phyloP scores from a whole-genome alignment of 2,797 vertebrate genomes.

The Gymnocypris eckloni region DNA sequence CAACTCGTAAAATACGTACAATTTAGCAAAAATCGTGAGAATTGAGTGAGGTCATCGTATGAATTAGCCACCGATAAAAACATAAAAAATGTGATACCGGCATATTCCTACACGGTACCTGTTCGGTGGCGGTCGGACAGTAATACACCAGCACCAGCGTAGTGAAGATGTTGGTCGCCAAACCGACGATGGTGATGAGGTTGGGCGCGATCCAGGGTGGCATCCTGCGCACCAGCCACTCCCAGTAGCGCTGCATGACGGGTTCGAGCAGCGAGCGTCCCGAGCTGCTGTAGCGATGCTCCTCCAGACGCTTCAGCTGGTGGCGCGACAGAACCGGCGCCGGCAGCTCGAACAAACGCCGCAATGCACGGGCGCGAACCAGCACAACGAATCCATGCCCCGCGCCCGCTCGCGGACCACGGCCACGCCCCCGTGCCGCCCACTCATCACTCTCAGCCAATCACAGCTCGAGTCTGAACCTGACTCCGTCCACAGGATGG shows the following conservation, averaged over 20 bases:
- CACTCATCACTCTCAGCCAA: constrained; percentile 62
- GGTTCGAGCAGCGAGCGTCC: constrained; percentile 94
- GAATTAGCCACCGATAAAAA: too few species aligned
- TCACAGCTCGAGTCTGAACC: constrained; percentile 67
- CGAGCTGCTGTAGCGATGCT: constrained; percentile 94
- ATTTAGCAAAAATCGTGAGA: too few species aligned
- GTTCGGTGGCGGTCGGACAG: constrained; percentile 96
- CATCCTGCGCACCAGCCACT: constrained; percentile 91
- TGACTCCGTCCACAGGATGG: constrained; percentile 61
- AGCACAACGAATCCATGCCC: constrained; percentile 79
- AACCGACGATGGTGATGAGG: constrained; percentile 94
- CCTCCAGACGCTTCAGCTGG: constrained; percentile 95
- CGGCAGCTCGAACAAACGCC: constrained; percentile 88
- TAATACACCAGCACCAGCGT: constrained; percentile 93
- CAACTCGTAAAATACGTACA: too few species aligned
- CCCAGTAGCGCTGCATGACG: constrained; percentile 98
- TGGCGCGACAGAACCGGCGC: constrained; percentile 90
- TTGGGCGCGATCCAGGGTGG: constrained; percentile 97
- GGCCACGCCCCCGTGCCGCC: constrained; percentile 81
- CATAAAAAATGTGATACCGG: too few species aligned
- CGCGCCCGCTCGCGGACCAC: constrained; percentile 76
- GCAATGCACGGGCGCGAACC: constrained; percentile 80
- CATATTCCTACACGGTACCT: constrained; percentile 75
- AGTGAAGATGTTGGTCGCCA: constrained; percentile 94
- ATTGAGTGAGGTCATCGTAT: too few species aligned